These are phyloP conservation scores for Zaprionus bogoriensis DNA, from an alignment of 2,888 invertebrate species.

Conservation along the genomic window DNA sequence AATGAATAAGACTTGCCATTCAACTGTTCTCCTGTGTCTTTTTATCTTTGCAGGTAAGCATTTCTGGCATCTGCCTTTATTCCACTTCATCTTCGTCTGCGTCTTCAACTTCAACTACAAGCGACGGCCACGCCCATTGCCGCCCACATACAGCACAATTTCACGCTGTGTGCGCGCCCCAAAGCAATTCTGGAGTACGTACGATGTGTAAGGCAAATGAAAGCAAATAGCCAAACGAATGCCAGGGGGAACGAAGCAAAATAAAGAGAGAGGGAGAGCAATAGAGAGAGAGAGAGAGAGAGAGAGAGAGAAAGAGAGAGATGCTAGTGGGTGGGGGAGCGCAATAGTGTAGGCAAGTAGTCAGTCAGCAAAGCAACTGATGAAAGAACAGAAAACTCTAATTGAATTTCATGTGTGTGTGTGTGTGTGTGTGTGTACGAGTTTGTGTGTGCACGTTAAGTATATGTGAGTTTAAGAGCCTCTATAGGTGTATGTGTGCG, in stretches of 20 bases:
- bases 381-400: constrained; percentile 62
- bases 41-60: constrained; percentile 61
- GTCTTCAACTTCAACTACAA: neutral
- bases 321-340: neutral
- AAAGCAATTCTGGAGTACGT: constrained; percentile 25
- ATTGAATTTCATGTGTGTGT: constrained; percentile 56
- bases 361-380: constrained; percentile 38
- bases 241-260: too few species aligned
- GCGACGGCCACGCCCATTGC: neutral
- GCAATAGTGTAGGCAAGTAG: neutral
- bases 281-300: neutral
- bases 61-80: constrained; percentile 7
- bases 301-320: neutral
- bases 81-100: neutral
- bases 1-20: constrained; percentile 20
- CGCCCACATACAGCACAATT: constrained; percentile 42
- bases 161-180: constrained; percentile 47
- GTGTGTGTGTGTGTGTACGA: constrained; percentile 7
- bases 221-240: constrained; percentile 57
- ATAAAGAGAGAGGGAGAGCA: constrained; percentile 7
- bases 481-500: neutral
- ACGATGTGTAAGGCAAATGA: constrained; percentile 45
- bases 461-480: constrained; percentile 8
- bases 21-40: constrained; percentile 33
- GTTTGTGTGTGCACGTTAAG: constrained; percentile 9